Conservation (phyloP, 2,888 invertebrate species). For the Nezara viridula region DNA sequence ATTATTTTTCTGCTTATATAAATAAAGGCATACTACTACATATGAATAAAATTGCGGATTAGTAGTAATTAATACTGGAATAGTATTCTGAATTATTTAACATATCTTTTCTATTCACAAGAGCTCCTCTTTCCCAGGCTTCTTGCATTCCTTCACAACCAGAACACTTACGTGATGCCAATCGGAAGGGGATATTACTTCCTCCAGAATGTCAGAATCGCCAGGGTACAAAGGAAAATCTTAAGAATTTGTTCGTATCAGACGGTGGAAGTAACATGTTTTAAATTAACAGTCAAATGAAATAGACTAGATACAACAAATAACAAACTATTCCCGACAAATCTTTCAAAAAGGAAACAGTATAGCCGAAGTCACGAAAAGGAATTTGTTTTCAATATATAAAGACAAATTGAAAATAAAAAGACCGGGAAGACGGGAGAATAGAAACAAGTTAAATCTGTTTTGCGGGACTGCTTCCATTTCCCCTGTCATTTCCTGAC, state of each 20-base stretch:
- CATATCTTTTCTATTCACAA: background rate
- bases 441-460: conserved; percentile 42
- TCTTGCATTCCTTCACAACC: background rate
- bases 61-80: background rate
- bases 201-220: background rate
- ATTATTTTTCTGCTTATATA: background rate
- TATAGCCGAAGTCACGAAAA: background rate
- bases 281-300: background rate
- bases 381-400: conserved; percentile 11
- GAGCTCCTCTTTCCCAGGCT: background rate
- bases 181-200: conserved; percentile 22
- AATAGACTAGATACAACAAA: background rate
- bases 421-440: background rate
- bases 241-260: background rate
- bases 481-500: conserved; percentile 40
- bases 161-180: background rate
- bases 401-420: conserved; percentile 10
- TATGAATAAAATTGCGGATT: background rate
- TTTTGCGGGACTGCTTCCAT: conserved; percentile 13
- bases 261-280: background rate
- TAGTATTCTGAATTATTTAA: background rate
- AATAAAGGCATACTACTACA: background rate
- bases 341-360: background rate
- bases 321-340: background rate
- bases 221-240: background rate